These are phyloP conservation scores for Priapulus caudatus DNA, from an alignment of 2,888 invertebrate species.

Conservation along the genomic window DNA sequence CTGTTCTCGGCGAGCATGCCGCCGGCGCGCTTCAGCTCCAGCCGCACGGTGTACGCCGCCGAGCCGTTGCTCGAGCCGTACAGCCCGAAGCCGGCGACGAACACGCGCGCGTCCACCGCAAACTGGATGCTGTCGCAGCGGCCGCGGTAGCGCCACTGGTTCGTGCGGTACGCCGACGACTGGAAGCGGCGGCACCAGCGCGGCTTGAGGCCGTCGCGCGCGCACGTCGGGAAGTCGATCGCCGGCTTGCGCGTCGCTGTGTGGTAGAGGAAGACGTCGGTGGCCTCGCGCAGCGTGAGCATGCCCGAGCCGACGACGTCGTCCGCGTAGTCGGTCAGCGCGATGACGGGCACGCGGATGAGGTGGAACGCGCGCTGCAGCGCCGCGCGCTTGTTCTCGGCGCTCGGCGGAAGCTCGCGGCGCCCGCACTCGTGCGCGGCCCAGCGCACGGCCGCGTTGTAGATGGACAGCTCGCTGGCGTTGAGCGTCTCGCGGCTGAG, in stretches of 20 bases:
- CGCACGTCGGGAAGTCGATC: conserved; percentile 66
- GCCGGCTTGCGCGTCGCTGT: conserved; percentile 71
- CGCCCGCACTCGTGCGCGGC: conserved; percentile 77
- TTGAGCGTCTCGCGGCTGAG: conserved; percentile 83
- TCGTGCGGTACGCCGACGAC: conserved; percentile 88
- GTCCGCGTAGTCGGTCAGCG: conserved; percentile 83
- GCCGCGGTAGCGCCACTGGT: conserved; percentile 93
- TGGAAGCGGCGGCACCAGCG: conserved; percentile 92
- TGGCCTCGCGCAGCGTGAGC: conserved; percentile 79
- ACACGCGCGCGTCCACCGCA: conserved; percentile 85
- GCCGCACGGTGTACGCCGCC: conserved; percentile 84
- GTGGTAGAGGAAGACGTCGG: conserved; percentile 86
- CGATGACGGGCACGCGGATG: conserved; percentile 86
- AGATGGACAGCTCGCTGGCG: conserved; percentile 68
- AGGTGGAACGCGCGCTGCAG: conserved; percentile 59
- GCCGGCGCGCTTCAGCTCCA: conserved; percentile 79
- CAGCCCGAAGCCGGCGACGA: conserved; percentile 85
- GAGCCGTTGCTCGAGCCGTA: conserved; percentile 93
- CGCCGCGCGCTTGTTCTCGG: conserved; percentile 50
- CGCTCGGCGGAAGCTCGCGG: conserved; percentile 64
- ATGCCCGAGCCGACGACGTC: conserved; percentile 86
- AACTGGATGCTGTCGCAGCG: conserved; percentile 94
- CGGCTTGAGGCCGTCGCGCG: conserved; percentile 73
- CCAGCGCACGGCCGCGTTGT: conserved; percentile 85
- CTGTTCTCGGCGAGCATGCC: conserved; percentile 75